Base-by-base conservation (phyloP, 2,113 vertebrate species). In the Peucedramus taeniatus region DNA sequence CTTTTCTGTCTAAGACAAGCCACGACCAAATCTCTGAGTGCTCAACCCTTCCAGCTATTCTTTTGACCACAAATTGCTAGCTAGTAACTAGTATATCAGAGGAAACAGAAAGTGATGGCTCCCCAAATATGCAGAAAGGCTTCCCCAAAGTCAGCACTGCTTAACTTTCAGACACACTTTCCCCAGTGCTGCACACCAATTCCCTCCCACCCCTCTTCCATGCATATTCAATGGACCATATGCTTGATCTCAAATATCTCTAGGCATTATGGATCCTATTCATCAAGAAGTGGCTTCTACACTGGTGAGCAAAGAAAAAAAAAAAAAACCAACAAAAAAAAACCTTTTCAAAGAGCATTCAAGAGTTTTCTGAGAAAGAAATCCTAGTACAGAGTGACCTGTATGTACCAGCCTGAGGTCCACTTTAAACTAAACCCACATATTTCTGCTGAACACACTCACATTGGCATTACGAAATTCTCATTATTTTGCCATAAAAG, bases 141-240 rank as follows among this genome's bases (percentile, higher is more conserved):
- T 71, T 56, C 69, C 68, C 85, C 44, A 6, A 85, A 54, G n/a
- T 51, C 72, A 2, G 3, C 35, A 0, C 59, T 79, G 65, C 37
- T 86, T 92, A 94, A 57, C 83, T 93, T 92, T 54, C 87, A 76
- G 91, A 51, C 44, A 68, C 7, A 7, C 78, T 93, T 63, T 83
- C 65, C 63, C 68, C 12, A 37, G 51, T 10, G 49, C 92, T 13
- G 49, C 65, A 31, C 85, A 79, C 14, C 47, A 83, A 22, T 57
- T 87, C 84, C 54, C 60, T 85, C 81, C 85, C 83, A 0, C 87
- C 63, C 31, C 0, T 0, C 61, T 94, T 35, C 47, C 84, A 96
- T 95, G 89, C 92, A 94, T 96, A 97, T 97, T 97, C 97, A 97
- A 84, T 76, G 66, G 76, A 86, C 96, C 92, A 87, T 97, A 93